Conservation (phyloP, 2,888 invertebrate genomes). For the Andrena haemorrhoa region DNA sequence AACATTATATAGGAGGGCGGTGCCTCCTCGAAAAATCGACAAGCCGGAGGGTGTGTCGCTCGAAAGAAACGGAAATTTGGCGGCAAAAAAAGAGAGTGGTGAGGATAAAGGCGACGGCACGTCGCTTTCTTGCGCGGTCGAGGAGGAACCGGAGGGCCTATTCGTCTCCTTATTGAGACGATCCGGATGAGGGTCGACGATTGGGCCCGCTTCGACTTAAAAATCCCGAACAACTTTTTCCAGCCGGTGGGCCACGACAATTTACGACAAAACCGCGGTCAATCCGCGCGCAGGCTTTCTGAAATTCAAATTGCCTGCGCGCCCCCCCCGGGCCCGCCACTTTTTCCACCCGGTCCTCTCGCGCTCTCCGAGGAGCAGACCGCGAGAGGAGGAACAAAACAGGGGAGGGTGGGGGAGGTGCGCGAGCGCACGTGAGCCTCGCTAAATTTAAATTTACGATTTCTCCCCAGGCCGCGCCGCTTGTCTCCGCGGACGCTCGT, state of each 20-base stretch:
- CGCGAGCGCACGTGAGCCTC: constrained; percentile 50
- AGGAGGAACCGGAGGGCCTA: constrained; percentile 20
- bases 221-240: constrained; percentile 78
- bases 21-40: neutral
- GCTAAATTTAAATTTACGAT: constrained; percentile 80
- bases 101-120: constrained; percentile 33
- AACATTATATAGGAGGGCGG: neutral
- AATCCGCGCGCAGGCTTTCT: constrained; percentile 70
- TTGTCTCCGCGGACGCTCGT: constrained; percentile 66
- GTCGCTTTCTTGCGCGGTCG: constrained; percentile 44
- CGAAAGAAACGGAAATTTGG: constrained; percentile 32
- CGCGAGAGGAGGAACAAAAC: constrained; percentile 7
- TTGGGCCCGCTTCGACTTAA: constrained; percentile 60
- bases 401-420: constrained; percentile 1
- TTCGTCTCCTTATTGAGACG: constrained; percentile 74
- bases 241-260: constrained; percentile 64
- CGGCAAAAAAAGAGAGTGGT: neutral
- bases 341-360: constrained; percentile 38
- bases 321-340: constrained; percentile 10
- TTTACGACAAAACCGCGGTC: constrained; percentile 78
- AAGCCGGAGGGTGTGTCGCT: constrained; percentile 31
- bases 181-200: constrained; percentile 40
- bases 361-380: constrained; percentile 17
- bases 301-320: constrained; percentile 74
- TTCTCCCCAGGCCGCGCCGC: constrained; percentile 57